Evolutionary conservation across 2,797 vertebrate species (phyloP).

Genomic region (Chanos chanos): DNA sequence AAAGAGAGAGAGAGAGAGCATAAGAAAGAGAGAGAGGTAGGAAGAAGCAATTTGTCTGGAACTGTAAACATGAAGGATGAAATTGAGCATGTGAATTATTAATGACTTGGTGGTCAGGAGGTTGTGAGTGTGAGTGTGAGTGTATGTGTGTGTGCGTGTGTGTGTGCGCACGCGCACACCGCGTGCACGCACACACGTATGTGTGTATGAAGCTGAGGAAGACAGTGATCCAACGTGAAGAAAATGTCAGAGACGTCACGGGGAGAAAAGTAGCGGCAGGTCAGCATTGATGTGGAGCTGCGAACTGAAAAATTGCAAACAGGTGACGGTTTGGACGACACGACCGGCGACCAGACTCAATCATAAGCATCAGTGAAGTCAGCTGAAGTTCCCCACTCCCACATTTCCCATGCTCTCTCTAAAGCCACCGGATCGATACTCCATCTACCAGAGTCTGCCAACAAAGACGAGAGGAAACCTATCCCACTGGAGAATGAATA

Average conservation of each 20-base stretch:
- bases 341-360: neutral
- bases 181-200: too few relatives aligned
- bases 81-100: conserved; percentile 53
- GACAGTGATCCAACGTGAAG: too few relatives aligned
- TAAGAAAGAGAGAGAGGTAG: neutral
- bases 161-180: too few relatives aligned
- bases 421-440: neutral
- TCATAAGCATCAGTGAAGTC: neutral
- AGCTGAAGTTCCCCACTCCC: too few relatives aligned
- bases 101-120: conserved; percentile 38
- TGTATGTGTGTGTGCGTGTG: neutral
- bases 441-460: neutral
- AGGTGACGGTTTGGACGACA: neutral
- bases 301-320: neutral
- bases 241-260: too few relatives aligned
- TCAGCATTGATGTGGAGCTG: neutral
- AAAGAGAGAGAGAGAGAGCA: neutral
- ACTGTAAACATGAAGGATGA: conserved; percentile 46
- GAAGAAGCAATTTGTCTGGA: conserved; percentile 47
- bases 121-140: neutral
- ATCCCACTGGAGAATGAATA: neutral
- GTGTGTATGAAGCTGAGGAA: too few relatives aligned
- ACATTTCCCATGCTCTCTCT: too few relatives aligned
- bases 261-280: neutral
- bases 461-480: neutral